Conservation (phyloP, 2,113 vertebrate species). For the Anguilla rostrata region DNA sequence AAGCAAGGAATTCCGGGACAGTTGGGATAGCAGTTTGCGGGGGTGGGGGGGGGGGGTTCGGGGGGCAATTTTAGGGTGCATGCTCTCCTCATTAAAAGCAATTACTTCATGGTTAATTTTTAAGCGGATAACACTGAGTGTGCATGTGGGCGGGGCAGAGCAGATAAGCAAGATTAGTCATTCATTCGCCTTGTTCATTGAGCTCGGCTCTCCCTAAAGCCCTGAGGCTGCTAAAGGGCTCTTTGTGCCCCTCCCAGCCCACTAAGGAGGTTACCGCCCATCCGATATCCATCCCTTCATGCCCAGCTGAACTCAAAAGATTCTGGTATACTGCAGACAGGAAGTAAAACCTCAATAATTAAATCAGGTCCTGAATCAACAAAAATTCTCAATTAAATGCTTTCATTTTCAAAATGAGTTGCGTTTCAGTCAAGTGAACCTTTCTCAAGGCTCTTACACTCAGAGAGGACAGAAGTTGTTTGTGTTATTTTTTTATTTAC, state of each 20-base stretch:
- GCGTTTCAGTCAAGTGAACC: background rate
- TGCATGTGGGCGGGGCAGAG: conserved; percentile 17
- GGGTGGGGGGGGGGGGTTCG: too few species aligned
- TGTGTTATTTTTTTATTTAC: background rate
- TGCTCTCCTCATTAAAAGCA: conserved; percentile 57
- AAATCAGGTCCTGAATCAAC: background rate
- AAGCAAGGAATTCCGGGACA: background rate
- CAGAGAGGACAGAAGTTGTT: background rate
- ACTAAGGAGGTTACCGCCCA: conserved; percentile 51
- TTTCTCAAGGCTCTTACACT: background rate
- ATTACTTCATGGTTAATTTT: conserved; percentile 64
- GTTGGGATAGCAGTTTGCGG: too few species aligned
- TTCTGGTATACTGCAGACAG: conserved; percentile 12
- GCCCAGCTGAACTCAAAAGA: conserved; percentile 38
- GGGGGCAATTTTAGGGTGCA: conserved; percentile 43
- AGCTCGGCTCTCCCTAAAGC: background rate
- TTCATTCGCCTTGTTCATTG: background rate
- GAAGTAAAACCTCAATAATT: conserved; percentile 18
- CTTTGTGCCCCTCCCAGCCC: conserved; percentile 60
- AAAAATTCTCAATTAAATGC: background rate
- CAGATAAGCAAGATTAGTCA: conserved; percentile 2
- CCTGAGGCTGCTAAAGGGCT: conserved; percentile 43
- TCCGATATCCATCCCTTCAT: conserved; percentile 39
- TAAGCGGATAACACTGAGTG: conserved; percentile 52
- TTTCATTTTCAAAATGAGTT: background rate